A percentile compares a stretch with the other conserved stretches of the same genome.
phyloP scores from a whole-genome alignment of 2,888 invertebrate genomes.

The Cerastis leucographa region DNA sequence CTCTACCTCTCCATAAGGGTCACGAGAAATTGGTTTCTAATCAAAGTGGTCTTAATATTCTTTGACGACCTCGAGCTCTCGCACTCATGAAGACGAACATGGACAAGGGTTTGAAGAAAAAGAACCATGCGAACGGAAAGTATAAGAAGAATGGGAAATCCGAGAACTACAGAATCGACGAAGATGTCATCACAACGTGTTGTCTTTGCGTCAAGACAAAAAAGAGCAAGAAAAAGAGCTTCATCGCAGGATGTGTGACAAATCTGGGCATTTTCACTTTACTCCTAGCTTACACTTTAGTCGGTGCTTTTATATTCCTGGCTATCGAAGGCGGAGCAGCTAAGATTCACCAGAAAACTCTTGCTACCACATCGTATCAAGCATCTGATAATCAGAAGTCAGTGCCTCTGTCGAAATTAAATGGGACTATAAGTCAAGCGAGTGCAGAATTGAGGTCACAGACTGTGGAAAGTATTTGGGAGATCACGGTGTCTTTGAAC shows the following conservation, averaged over 20 bases:
- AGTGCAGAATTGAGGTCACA: constrained; percentile 87
- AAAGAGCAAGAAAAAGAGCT: constrained; percentile 87
- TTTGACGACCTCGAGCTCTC: constrained; percentile 24
- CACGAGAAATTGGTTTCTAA: constrained; percentile 50
- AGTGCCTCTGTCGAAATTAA: constrained; percentile 80
- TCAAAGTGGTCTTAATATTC: constrained; percentile 53
- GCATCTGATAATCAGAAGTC: constrained; percentile 81
- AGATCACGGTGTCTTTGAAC: constrained; percentile 96
- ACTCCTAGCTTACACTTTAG: constrained; percentile 94
- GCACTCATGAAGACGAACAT: constrained; percentile 76
- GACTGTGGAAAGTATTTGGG: constrained; percentile 98
- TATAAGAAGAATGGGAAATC: constrained; percentile 86
- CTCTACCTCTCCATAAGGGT: constrained; percentile 52
- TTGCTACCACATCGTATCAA: constrained; percentile 88
- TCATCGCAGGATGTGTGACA: constrained; percentile 93
- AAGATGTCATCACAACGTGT: constrained; percentile 85
- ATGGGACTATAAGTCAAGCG: constrained; percentile 84
- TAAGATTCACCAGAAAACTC: constrained; percentile 88
- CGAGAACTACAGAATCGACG: constrained; percentile 81
- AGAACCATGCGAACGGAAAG: constrained; percentile 86
- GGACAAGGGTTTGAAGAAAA: constrained; percentile 87
- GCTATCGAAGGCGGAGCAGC: constrained; percentile 94
- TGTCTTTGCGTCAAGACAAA: constrained; percentile 89
- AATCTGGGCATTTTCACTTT: constrained; percentile 95
- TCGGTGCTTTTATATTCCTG: constrained; percentile 95